A percentile compares a stretch with the other conserved stretches of the same genome.
These are phyloP conservation scores for Aporrectodea caliginosa DNA, from an alignment of 1,140 invertebrate genomes.

Conservation along the genomic window DNA sequence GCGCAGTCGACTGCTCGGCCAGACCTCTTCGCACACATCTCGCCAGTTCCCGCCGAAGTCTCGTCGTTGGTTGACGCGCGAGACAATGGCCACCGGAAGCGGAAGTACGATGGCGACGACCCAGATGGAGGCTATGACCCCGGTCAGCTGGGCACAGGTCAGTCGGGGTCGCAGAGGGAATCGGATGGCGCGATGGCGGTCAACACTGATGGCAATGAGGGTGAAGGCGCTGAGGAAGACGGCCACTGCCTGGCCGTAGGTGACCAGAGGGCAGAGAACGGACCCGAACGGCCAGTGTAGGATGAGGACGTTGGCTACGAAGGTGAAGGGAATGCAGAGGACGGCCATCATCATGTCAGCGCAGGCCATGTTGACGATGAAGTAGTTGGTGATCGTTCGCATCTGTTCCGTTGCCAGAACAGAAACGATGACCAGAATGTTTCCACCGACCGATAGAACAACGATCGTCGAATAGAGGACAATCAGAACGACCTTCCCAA, in stretches of 20 bases:
- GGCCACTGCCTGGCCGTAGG: slow-evolving; percentile 16
- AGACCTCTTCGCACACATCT: slow-evolving; percentile 45
- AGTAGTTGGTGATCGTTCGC: slow-evolving; percentile 90
- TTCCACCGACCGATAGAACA: slow-evolving; percentile 65
- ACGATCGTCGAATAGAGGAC: slow-evolving; percentile 44
- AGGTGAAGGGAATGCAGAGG: slow-evolving; percentile 81
- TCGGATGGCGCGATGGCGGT: slow-evolving; percentile 82
- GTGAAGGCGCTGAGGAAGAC: slow-evolving; percentile 69
- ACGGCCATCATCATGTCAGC: slow-evolving; percentile 73
- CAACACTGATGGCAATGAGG: slow-evolving; percentile 76
- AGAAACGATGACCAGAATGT: slow-evolving; percentile 83
- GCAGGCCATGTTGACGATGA: slow-evolving; percentile 81
- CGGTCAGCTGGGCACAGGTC: slow-evolving; percentile 66
- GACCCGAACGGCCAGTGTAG: slow-evolving; percentile 76
- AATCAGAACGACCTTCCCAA: slow-evolving; percentile 43
- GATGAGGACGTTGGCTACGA: slow-evolving; percentile 69
- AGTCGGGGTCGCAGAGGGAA: slow-evolving; percentile 76
- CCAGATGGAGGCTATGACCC: slow-evolving; percentile 74
- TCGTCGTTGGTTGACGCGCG: not conserved
- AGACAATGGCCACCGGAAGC: slow-evolving; percentile 65
- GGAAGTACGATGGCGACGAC: slow-evolving; percentile 72
- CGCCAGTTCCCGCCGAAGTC: not conserved
- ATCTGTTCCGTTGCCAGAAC: slow-evolving; percentile 76
- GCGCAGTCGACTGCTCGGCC: not conserved
- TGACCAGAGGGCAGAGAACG: slow-evolving; percentile 61